phyloP scores from a whole-genome alignment of 2,113 vertebrate species.

The Oreochromis niloticus region DNA sequence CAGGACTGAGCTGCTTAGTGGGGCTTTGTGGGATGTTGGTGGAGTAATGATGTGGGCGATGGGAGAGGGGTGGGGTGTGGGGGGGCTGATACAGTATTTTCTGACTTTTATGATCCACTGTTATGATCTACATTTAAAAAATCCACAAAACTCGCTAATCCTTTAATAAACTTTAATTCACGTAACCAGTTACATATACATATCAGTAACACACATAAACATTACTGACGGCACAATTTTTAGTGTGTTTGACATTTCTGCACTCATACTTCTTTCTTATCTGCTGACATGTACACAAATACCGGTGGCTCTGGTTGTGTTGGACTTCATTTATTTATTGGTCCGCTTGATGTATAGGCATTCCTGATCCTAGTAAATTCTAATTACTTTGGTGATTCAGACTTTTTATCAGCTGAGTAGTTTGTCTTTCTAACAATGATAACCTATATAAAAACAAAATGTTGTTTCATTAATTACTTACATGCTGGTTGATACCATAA shows the following conservation, averaged over 20 bases:
- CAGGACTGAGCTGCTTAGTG: constrained; percentile 1
- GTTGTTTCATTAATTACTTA: not conserved
- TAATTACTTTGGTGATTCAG: not conserved
- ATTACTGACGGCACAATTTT: not conserved
- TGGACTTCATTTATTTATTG: not conserved
- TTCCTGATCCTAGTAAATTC: accelerated
- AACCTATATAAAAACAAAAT: not conserved
- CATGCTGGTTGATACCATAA: not conserved
- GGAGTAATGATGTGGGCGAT: not conserved
- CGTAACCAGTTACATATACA: not conserved
- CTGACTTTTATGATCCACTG: not conserved
- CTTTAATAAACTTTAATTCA: not conserved
- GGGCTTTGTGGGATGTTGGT: not conserved
- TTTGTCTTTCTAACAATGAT: not conserved
- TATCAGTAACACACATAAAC: not conserved
- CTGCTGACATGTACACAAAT: not conserved
- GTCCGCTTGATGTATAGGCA: not conserved
- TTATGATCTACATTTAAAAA: not conserved
- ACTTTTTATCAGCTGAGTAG: not conserved
- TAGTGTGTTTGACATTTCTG: not conserved
- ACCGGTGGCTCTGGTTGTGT: not conserved
- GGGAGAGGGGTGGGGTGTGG: not conserved
- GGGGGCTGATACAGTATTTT: not conserved
- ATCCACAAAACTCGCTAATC: not conserved
- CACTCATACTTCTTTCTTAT: not conserved